Evolutionary conservation across 2,888 invertebrate genomes (phyloP), one percentile per base, ranked within the genome.

Genomic region (Tortricodes alternella): DNA sequence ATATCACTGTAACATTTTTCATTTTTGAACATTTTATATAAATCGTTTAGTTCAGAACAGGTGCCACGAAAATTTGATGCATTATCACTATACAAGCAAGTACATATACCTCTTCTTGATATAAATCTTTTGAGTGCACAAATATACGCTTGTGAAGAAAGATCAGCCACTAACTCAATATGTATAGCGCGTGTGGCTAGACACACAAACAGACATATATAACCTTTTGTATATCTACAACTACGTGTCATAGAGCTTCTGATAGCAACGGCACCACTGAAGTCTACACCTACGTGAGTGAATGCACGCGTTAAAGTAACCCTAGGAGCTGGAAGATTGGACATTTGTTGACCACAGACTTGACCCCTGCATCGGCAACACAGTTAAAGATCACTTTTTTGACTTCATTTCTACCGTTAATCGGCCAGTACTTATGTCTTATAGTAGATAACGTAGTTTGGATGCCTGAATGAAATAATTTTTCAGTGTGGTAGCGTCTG

Each of bases 31-130:
- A 48, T 44, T 21, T 35, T 49, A 29, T 56, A 29, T 1, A 56
- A 24, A 0, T 44, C 34, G 27, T 35, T 9, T 8, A 53, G 13
- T 53, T 46, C 46, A 0, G 9, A n/a, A 0, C n/a, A 7, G 2
- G 48, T 2, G 43, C 59, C 50, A 16, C 16, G 24, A 18, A 59
- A 59, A 50, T 59, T 59, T n/a, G 49, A 46, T 18, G 39, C 59
- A 56, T 59, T 59, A 43, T 56, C 48, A 21, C 43, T 29, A 38
- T 60, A 46, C 5, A 60, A 27, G 29, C 21, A 35, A 39, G 18
- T 39, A 41, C 44, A 46, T 16, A 39, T 19, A 8, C 57, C 57
- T 46, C 60, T 18, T 43, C 60, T 46, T 18, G 41, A 46, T 3
- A 58, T 48, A n/a, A 60, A 43, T 7, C 60, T 23, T 38, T 53